A percentile compares a stretch with the other conserved stretches of the same genome.
phyloP scores from a whole-genome alignment of 2,113 vertebrate species.

The Tyrannus savana region DNA sequence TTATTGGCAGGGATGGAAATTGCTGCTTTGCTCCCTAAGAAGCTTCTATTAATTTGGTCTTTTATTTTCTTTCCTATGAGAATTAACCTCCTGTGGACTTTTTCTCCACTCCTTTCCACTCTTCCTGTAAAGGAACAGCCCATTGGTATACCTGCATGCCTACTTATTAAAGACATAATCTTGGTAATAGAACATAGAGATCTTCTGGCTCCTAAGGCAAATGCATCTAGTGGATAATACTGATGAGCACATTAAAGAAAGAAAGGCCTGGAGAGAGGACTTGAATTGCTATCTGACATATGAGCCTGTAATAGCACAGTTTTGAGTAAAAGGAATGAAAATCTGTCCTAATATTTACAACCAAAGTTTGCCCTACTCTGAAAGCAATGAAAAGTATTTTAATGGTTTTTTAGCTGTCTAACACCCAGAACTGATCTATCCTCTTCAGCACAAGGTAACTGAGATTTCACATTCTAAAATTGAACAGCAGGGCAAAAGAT shows the following conservation, averaged over 20 bases:
- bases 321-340: background rate
- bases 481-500: background rate
- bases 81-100: background rate
- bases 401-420: background rate
- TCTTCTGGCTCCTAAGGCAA: background rate
- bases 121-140: background rate
- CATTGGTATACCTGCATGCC: background rate
- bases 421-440: background rate
- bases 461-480: background rate
- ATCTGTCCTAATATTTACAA: background rate
- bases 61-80: background rate
- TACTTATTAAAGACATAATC: background rate
- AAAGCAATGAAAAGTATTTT: background rate
- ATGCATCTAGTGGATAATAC: background rate
- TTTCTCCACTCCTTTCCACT: background rate
- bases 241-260: slow-evolving; percentile 8
- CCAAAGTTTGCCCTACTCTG: background rate
- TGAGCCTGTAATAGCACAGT: background rate
- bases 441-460: background rate
- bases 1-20: background rate
- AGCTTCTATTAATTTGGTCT: background rate
- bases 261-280: background rate
- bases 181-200: background rate
- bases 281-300: background rate
- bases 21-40: background rate